These are phyloP conservation scores for Meda fulgida DNA, from an alignment of 2,797 vertebrate genomes.

Conservation along the genomic window DNA sequence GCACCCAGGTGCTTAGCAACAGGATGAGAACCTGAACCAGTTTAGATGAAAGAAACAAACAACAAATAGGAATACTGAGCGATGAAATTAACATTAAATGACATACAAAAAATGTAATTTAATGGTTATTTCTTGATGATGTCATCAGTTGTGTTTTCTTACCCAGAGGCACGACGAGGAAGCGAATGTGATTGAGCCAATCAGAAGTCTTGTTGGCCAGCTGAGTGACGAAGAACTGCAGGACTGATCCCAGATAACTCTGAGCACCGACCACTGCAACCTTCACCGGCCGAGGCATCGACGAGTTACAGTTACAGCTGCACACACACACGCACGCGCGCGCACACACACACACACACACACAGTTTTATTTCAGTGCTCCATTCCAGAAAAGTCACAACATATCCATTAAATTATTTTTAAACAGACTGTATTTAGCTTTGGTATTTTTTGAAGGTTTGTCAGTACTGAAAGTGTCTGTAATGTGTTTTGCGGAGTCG, in stretches of 20 bases:
- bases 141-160: constrained; percentile 46
- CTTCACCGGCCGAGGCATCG: constrained; percentile 93
- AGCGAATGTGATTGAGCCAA: constrained; percentile 95
- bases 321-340: background rate
- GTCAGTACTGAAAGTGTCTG: background rate
- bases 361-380: background rate
- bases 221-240: constrained; percentile 95
- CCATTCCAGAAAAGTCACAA: background rate
- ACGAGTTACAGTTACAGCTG: constrained; percentile 98
- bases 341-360: background rate
- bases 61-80: background rate
- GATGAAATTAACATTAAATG: background rate
- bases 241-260: constrained; percentile 90
- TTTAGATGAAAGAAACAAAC: background rate
- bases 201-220: constrained; percentile 95
- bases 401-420: fast-evolving
- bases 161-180: constrained; percentile 94
- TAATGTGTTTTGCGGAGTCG: background rate
- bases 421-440: background rate
- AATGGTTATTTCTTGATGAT: background rate
- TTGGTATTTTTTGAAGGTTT: background rate
- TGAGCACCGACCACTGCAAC: constrained; percentile 91
- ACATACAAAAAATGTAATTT: background rate
- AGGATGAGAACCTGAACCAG: constrained; percentile 85
- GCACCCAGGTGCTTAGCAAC: constrained; percentile 94